These are phyloP conservation scores for Typhlomys cinereus DNA, from an alignment of 2,113 vertebrate species.

Conservation along the genomic window DNA sequence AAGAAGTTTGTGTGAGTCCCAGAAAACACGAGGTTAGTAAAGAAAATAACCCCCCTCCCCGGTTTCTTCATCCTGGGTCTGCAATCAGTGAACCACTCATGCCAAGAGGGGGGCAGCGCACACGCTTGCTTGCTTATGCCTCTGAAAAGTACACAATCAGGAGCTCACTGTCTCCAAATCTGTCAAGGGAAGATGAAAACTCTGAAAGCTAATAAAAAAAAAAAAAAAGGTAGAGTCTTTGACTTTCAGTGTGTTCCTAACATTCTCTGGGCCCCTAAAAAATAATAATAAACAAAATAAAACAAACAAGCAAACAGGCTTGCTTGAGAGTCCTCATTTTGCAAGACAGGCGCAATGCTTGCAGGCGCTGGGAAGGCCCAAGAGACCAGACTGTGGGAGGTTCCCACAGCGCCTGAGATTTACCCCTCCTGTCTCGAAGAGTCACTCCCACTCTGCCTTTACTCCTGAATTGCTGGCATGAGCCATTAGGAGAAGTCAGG, in stretches of 20 bases:
- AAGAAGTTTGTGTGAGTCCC: not conserved
- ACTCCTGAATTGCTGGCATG: not conserved
- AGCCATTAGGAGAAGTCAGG: not conserved
- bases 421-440: not conserved
- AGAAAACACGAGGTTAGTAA: not conserved
- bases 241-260: too few relatives aligned
- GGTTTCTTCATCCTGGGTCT: accelerated
- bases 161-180: not conserved
- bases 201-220: not conserved
- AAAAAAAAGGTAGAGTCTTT: not conserved
- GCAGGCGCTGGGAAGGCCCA: not conserved
- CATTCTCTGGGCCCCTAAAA: not conserved
- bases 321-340: not conserved
- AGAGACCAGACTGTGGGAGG: not conserved
- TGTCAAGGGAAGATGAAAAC: not conserved
- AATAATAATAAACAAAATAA: too few relatives aligned
- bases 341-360: accelerated
- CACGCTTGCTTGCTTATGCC: not conserved
- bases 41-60: not conserved
- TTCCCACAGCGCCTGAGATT: accelerated
- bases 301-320: too few relatives aligned
- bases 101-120: not conserved
- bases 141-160: not conserved
- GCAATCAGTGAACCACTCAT: not conserved
- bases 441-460: not conserved